Conservation (phyloP, 2,113 vertebrate genomes). For the Turnix velox region DNA sequence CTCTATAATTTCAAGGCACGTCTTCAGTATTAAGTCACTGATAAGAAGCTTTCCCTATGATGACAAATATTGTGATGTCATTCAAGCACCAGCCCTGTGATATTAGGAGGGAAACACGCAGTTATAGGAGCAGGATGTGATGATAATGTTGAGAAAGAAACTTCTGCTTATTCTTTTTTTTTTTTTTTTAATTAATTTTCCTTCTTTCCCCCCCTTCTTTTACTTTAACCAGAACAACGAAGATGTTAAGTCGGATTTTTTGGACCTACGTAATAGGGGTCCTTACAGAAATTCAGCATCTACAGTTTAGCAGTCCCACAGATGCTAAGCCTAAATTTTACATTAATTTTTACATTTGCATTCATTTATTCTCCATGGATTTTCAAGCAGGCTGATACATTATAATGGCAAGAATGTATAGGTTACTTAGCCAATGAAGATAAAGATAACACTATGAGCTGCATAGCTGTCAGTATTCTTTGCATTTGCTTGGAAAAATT, state of each 20-base stretch:
- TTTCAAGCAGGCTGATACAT: neutral
- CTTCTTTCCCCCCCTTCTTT: neutral
- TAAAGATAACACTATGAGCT: neutral
- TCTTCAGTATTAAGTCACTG: neutral
- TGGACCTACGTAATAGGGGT: neutral
- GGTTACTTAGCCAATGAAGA: neutral
- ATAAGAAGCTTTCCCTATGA: neutral
- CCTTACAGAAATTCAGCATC: neutral
- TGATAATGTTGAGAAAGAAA: neutral
- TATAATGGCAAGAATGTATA: neutral
- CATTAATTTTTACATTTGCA: too few relatives aligned
- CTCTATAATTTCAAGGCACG: neutral
- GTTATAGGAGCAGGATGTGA: neutral
- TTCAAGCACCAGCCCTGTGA: neutral
- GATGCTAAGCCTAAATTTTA: neutral
- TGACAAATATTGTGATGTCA: rapidly evolving
- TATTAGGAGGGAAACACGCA: neutral
- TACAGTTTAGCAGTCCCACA: neutral
- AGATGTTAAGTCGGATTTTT: neutral
- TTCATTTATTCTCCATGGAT: neutral
- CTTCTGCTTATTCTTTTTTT: neutral
- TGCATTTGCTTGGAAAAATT: neutral
- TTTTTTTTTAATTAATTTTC: neutral
- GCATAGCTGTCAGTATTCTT: neutral
- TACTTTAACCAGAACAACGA: neutral